Percentiles rank a stretch among this genome's conserved stretches.
These are phyloP conservation scores for Magallana angulata DNA, from an alignment of 1,140 invertebrate genomes.

Conservation along the genomic window DNA sequence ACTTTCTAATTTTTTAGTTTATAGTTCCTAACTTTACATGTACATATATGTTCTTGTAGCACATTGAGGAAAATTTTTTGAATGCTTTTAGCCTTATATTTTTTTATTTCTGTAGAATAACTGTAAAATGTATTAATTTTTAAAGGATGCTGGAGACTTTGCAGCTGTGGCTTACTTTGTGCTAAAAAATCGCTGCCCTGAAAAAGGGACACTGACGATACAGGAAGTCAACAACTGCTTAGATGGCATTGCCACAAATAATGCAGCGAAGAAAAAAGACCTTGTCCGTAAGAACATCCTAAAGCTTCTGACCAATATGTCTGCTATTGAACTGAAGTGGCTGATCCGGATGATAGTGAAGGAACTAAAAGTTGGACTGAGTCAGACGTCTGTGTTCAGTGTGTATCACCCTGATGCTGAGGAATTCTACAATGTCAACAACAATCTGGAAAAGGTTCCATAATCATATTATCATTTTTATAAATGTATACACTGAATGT, in stretches of 20 bases:
- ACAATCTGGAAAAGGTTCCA: constrained; percentile 85
- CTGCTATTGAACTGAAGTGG: constrained; percentile 92
- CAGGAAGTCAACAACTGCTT: constrained; percentile 86
- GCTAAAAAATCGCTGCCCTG: constrained; percentile 84
- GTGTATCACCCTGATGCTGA: constrained; percentile 90
- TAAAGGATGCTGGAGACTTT: constrained; percentile 85
- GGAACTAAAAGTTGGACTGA: constrained; percentile 78
- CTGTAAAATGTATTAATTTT: background rate
- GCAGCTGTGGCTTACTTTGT: constrained; percentile 86
- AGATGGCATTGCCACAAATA: constrained; percentile 84
- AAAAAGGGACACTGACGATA: constrained; percentile 82
- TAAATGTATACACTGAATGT: too few species aligned
- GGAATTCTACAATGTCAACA: constrained; percentile 87
- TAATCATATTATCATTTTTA: too few species aligned
- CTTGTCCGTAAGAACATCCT: constrained; percentile 80
- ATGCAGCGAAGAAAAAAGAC: constrained; percentile 81
- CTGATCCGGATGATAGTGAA: constrained; percentile 92
- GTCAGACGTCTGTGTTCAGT: constrained; percentile 86
- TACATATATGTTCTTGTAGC: too few species aligned
- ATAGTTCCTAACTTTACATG: too few species aligned
- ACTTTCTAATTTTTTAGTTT: too few species aligned
- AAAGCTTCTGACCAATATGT: constrained; percentile 82
- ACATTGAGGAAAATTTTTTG: background rate
- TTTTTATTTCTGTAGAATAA: too few species aligned
- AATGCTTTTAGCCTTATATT: too few species aligned